These are phyloP conservation scores for Hedya salicella DNA, from an alignment of 2,888 invertebrate genomes.

Conservation along the genomic window DNA sequence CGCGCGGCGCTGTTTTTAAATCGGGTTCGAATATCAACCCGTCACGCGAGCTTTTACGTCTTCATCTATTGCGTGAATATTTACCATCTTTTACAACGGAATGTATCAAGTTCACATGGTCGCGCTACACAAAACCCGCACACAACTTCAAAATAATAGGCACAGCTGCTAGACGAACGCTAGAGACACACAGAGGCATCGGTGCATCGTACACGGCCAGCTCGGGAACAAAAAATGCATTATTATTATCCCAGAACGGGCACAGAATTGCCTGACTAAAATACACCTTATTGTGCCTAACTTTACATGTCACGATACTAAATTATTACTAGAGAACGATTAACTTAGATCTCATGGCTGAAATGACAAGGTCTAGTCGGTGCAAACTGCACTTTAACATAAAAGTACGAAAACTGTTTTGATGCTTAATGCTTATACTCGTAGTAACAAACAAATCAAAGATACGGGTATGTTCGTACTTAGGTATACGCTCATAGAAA, in stretches of 20 bases:
- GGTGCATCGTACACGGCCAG: constrained; percentile 79
- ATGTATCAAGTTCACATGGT: constrained; percentile 62
- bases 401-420: constrained; percentile 50
- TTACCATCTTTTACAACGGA: constrained; percentile 50
- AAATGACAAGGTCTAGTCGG: constrained; percentile 44
- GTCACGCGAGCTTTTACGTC: constrained; percentile 72
- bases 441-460: neutral
- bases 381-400: constrained; percentile 52
- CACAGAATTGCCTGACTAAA: constrained; percentile 52
- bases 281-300: constrained; percentile 50
- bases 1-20: constrained; percentile 39
- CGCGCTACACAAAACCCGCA: constrained; percentile 62
- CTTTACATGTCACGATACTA: constrained; percentile 46
- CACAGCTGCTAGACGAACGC: constrained; percentile 79
- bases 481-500: constrained; percentile 5
- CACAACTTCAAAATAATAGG: constrained; percentile 77
- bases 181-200: constrained; percentile 63
- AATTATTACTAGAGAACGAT: constrained; percentile 59
- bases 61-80: constrained; percentile 60
- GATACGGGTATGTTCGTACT: neutral
- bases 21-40: constrained; percentile 63
- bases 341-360: constrained; percentile 77
- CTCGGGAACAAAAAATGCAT: constrained; percentile 78
- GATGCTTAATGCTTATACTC: constrained; percentile 38
- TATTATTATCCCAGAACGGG: constrained; percentile 80